Conservation (phyloP, 2,113 vertebrate genomes). For the Forbesichthys agassizii region DNA sequence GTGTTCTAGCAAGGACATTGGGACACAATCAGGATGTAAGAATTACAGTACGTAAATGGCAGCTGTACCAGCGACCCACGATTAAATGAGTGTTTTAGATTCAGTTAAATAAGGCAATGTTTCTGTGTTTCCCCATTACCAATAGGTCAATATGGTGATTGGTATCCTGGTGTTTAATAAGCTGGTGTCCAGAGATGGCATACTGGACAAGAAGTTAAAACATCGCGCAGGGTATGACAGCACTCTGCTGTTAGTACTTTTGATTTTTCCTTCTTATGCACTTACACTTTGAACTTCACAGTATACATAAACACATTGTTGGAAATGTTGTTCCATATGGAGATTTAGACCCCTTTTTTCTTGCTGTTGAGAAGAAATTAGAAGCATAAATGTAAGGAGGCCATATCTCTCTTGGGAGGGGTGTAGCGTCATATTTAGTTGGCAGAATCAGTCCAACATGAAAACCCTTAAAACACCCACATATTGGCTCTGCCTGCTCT, state of each 20-base stretch:
- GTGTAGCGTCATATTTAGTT: slow-evolving; percentile 42
- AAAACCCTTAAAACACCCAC: slow-evolving; percentile 59
- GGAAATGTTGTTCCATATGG: slow-evolving; percentile 25
- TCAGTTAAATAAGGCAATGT: neutral
- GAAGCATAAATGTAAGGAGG: slow-evolving; percentile 63
- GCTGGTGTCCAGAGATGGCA: slow-evolving; percentile 99
- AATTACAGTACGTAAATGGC: too few relatives aligned
- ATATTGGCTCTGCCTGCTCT: slow-evolving; percentile 41
- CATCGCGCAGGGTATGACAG: slow-evolving; percentile 96
- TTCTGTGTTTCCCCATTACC: slow-evolving; percentile 30
- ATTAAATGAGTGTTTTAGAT: neutral
- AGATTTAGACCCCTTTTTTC: slow-evolving; percentile 45
- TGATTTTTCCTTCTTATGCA: slow-evolving; percentile 42
- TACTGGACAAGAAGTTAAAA: slow-evolving; percentile 99
- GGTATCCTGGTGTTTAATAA: slow-evolving; percentile 99
- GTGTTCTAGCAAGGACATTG: too few relatives aligned
- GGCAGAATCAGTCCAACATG: slow-evolving; percentile 71
- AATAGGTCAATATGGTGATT: slow-evolving; percentile 99
- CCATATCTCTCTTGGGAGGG: slow-evolving; percentile 58
- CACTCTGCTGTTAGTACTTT: slow-evolving; percentile 70
- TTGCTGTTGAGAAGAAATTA: slow-evolving; percentile 43
- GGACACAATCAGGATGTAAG: too few relatives aligned
- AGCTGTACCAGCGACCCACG: too few relatives aligned
- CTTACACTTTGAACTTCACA: slow-evolving; percentile 27
- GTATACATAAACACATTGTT: slow-evolving; percentile 53